Percentiles rank a stretch among this genome's conserved stretches.
These are phyloP conservation scores for Drosophila sproati DNA, from an alignment of 1,140 invertebrate genomes.

Conservation along the genomic window DNA sequence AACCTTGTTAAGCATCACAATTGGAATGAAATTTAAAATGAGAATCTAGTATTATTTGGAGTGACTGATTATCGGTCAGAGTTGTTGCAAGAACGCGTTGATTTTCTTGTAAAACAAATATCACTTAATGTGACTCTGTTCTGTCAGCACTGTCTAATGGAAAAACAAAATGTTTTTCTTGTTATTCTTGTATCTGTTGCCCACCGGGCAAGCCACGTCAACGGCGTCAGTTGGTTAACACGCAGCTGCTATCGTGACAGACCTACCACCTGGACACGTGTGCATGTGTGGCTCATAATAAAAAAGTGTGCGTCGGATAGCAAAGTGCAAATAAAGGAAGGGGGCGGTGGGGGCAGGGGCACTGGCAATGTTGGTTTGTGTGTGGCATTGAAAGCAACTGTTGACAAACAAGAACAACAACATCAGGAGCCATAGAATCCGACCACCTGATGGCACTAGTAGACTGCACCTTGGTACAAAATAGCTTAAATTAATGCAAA, in stretches of 20 bases:
- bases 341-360: not conserved
- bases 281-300: conserved; percentile 77
- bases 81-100: conserved; percentile 58
- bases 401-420: conserved; percentile 63
- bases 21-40: conserved; percentile 63
- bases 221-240: conserved; percentile 33
- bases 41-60: conserved; percentile 49
- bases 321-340: conserved; percentile 30
- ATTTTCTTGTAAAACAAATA: conserved; percentile 83
- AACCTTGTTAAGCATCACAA: conserved; percentile 65
- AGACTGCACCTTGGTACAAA: conserved; percentile 22
- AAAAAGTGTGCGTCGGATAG: conserved; percentile 79
- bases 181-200: not conserved
- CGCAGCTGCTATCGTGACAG: conserved; percentile 36
- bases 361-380: conserved; percentile 27
- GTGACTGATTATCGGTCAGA: conserved; percentile 10
- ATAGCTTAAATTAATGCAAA: not conserved
- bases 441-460: conserved; percentile 34
- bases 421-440: conserved; percentile 39
- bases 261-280: conserved; percentile 56
- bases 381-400: conserved; percentile 78
- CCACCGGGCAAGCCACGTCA: conserved; percentile 33
- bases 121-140: conserved; percentile 70
- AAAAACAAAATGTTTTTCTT: conserved; percentile 63
- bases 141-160: conserved; percentile 64